Base-by-base conservation (phyloP, 2,888 invertebrate genomes). In the Toxonevra muliebris region DNA sequence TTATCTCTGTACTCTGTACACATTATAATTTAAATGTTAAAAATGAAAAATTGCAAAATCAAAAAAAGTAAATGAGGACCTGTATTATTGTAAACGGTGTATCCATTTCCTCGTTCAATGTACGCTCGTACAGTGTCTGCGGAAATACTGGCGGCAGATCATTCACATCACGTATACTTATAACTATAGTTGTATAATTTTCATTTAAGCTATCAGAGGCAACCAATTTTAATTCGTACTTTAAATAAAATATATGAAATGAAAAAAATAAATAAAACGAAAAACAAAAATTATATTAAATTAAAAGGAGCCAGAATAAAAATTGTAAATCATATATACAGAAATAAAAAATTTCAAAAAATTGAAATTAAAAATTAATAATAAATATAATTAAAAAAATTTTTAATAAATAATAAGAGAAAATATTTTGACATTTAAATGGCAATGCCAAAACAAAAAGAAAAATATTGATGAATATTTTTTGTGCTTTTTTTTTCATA, bases 141-240 rank as follows among this genome's bases (percentile, higher is more conserved):
- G 90, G 89, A 86, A 94, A 93, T 76, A 89, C 89, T 42, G 96
- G 96, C 64, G 95, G 93, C 80, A 95, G 89, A 87, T 96, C 96
- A 87, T 96, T 96, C 82, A 93, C 92, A 86, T 96, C 95, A 77
- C 92, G 90, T 76, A 95, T 89, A 82, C 91, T 90, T 79, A 96
- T 91, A 79, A 93, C 89, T 76, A 96, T 92, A 70, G 89, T 90
- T 76, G 95, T 95, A 78, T 90, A 90, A 88, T 93, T 94, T 87
- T 96, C 95, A 88, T 94, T 94, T 86, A 93, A 90, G 84, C 94
- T 94, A 87, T 94, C 93, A 74, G 95, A 94, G 71, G 94, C 94
- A 84, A 95, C 94, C 89, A 94, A 89, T 85, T 93, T 92, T 87
- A 94, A 88, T 87, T 93, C 93, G 88, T 94, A 94, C 92, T 94